Conservation (phyloP, 2,113 vertebrate species). For the Damaliscus lunatus region DNA sequence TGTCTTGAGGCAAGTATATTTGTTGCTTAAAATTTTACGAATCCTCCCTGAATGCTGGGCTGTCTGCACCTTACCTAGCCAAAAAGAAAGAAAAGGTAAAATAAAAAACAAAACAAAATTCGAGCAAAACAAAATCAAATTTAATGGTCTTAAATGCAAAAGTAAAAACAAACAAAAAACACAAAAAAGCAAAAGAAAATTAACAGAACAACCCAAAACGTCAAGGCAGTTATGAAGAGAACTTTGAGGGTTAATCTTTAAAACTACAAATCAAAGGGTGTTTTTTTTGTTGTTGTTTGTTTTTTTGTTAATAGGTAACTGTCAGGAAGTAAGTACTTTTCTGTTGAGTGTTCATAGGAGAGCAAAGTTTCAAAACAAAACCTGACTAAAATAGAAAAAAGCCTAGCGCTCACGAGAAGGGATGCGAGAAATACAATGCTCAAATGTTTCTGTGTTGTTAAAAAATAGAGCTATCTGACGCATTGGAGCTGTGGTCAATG, state of each 20-base stretch:
- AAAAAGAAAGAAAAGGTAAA: constrained; percentile 83
- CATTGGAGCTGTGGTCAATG: constrained; percentile 70
- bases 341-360: constrained; percentile 84
- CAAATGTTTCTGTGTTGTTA: constrained; percentile 85
- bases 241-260: constrained; percentile 87
- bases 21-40: constrained; percentile 54
- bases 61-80: constrained; percentile 77
- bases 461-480: constrained; percentile 75
- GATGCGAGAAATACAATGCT: constrained; percentile 86
- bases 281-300: background rate
- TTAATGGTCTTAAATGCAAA: constrained; percentile 97
- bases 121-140: constrained; percentile 98
- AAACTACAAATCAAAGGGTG: constrained; percentile 86
- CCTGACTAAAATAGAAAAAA: constrained; percentile 80
- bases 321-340: constrained; percentile 84
- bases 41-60: constrained; percentile 74
- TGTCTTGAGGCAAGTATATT: constrained; percentile 33
- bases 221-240: constrained; percentile 90
- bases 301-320: constrained; percentile 82
- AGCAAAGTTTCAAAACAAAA: constrained; percentile 84
- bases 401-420: constrained; percentile 83
- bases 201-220: constrained; percentile 89
- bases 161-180: constrained; percentile 93
- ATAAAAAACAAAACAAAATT: constrained; percentile 96
- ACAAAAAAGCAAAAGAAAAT: constrained; percentile 91